Evolutionary conservation across 2,888 invertebrate species (phyloP).

Genomic region (Mythimna vitellina): DNA sequence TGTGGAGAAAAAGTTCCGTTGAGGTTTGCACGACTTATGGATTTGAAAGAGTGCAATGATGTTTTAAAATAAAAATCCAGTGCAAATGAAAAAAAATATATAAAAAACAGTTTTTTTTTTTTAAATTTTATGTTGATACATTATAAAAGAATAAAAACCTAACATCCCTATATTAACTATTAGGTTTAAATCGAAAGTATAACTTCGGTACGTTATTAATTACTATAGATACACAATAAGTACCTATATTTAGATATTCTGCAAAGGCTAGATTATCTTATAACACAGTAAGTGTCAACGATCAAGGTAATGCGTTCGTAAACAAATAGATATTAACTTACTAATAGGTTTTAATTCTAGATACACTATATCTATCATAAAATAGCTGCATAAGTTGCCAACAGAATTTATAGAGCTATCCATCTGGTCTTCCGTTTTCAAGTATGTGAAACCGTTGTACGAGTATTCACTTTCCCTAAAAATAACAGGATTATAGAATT

Average conservation of each 20-base stretch:
- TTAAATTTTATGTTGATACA: too few relatives aligned
- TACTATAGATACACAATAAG: background rate
- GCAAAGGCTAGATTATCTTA: constrained; percentile 1
- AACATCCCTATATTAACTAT: background rate
- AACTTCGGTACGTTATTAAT: background rate
- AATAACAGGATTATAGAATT: too few relatives aligned
- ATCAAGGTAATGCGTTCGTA: too few relatives aligned
- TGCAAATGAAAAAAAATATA: background rate
- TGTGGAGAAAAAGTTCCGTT: constrained; percentile 10
- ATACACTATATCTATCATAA: too few relatives aligned
- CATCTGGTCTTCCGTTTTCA: too few relatives aligned
- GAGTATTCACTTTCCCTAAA: too few relatives aligned
- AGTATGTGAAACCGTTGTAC: too few relatives aligned
- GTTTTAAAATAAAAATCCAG: background rate
- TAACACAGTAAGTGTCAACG: background rate
- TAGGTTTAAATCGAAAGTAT: background rate
- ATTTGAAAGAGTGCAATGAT: constrained; percentile 2
- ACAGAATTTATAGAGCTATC: too few relatives aligned
- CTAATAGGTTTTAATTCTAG: too few relatives aligned
- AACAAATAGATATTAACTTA: too few relatives aligned
- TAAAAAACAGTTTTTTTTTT: background rate
- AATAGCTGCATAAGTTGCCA: too few relatives aligned
- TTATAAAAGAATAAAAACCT: too few relatives aligned
- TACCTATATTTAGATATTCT: constrained; percentile 5
- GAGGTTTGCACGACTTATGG: background rate